Evolutionary conservation across 2,888 invertebrate genomes (phyloP).

Genomic region (Isoperla grammatica): DNA sequence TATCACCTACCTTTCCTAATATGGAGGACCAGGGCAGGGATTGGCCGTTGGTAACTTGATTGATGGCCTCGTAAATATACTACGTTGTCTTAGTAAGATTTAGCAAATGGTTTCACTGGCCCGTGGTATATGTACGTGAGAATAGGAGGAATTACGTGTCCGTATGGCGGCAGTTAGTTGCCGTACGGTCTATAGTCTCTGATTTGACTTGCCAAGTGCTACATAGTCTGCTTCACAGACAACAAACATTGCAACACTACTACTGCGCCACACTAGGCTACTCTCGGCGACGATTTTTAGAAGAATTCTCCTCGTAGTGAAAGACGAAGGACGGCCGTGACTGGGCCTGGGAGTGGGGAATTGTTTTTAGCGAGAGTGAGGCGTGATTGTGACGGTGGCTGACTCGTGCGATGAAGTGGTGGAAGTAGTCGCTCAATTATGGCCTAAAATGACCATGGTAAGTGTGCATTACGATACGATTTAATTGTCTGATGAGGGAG

Average conservation of each 20-base stretch:
- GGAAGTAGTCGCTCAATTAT: constrained; percentile 26
- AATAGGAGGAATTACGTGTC: neutral
- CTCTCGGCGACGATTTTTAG: constrained; percentile 27
- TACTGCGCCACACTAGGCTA: constrained; percentile 27
- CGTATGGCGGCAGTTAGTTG: too few species aligned
- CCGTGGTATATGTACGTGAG: too few species aligned
- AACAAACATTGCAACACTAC: constrained; percentile 31
- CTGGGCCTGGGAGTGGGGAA: constrained; percentile 23
- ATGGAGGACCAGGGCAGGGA: constrained; percentile 25
- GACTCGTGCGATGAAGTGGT: constrained; percentile 24
- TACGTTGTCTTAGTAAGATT: constrained; percentile 22
- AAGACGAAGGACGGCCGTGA: constrained; percentile 26
- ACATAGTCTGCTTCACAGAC: constrained; percentile 25
- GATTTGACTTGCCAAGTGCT: constrained; percentile 24
- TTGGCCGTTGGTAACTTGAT: constrained; percentile 24
- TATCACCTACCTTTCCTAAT: constrained; percentile 29
- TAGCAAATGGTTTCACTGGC: neutral
- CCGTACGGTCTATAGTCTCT: constrained; percentile 12
- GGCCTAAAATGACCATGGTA: constrained; percentile 31
- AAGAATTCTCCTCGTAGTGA: constrained; percentile 28
- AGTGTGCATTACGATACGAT: constrained; percentile 13
- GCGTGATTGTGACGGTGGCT: constrained; percentile 25
- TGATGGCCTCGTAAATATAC: constrained; percentile 28
- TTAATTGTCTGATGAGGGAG: too few species aligned
- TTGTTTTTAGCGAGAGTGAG: constrained; percentile 20